Percentiles rank a stretch among this genome's conserved stretches.
phyloP scores from a whole-genome alignment of 2,797 vertebrate species.

The Mareca strepera region DNA sequence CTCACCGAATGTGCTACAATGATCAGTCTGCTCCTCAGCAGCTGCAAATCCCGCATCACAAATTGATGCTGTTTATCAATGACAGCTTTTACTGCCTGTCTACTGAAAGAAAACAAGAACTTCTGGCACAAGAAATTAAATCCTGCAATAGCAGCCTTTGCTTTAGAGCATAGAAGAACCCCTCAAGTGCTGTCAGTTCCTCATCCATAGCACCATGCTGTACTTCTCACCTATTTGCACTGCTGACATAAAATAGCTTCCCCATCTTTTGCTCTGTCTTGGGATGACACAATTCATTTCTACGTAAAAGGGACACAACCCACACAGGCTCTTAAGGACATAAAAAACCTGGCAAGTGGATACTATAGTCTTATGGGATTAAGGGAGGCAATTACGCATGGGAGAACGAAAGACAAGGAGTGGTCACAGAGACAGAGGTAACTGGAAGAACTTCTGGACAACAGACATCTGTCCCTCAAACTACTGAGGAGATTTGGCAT shows the following conservation, averaged over 20 bases:
- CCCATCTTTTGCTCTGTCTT: neutral
- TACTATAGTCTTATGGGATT: neutral
- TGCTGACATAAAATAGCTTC: neutral
- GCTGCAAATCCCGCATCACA: neutral
- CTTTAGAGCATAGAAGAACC: neutral
- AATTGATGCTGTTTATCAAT: neutral
- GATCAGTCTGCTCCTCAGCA: neutral
- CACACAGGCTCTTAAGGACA: neutral
- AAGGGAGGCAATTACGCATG: neutral
- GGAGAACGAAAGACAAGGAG: neutral
- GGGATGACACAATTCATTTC: neutral
- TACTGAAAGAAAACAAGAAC: neutral
- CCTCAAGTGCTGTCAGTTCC: neutral
- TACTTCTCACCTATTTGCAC: neutral
- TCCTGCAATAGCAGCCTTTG: neutral
- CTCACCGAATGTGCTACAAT: neutral
- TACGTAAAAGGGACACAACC: neutral
- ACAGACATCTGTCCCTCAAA: neutral
- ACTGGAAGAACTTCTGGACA: conserved; percentile 5
- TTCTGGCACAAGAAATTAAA: neutral
- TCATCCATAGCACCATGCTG: neutral
- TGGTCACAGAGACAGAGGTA: neutral
- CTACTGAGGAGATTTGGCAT: neutral
- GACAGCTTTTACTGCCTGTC: neutral
- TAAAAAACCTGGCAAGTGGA: neutral